A percentile compares a stretch with the other conserved stretches of the same genome.
Conservation (phyloP, 1,140 invertebrate species). For the Euwallacea fornicatus region DNA sequence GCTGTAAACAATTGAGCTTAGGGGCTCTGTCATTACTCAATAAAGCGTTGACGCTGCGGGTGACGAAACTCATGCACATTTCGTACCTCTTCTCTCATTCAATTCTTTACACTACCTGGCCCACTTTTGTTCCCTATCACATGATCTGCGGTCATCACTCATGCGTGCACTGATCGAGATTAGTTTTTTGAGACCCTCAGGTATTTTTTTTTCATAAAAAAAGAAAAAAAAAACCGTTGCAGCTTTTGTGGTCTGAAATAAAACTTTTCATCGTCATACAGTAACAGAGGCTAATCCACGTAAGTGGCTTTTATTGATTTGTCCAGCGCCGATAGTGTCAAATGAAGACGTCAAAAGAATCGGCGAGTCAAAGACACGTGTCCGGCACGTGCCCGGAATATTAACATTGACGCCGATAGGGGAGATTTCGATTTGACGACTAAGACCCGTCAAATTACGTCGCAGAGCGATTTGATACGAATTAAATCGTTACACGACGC, state of each 20-base stretch:
- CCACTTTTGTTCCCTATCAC: background rate
- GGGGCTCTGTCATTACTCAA: too few species aligned
- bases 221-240: too few species aligned
- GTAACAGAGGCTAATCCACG: too few species aligned
- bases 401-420: slow-evolving; percentile 27
- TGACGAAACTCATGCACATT: background rate
- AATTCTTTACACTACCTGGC: background rate
- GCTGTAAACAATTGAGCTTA: too few species aligned
- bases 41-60: background rate
- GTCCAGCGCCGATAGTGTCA: slow-evolving; percentile 34
- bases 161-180: slow-evolving; percentile 2
- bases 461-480: slow-evolving; percentile 32
- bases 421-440: slow-evolving; percentile 24
- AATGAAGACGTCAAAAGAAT: slow-evolving; percentile 35
- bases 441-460: slow-evolving; percentile 40
- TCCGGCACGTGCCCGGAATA: slow-evolving; percentile 28
- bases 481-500: slow-evolving; percentile 35
- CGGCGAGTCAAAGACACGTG: slow-evolving; percentile 33
- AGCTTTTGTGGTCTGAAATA: too few species aligned
- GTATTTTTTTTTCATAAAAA: too few species aligned
- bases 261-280: too few species aligned
- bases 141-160: background rate
- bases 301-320: too few species aligned
- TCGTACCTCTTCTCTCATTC: background rate
- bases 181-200: slow-evolving; percentile 1